Percentiles rank a stretch among this genome's conserved stretches.
phyloP scores from a whole-genome alignment of 2,797 vertebrate species.

The Onychomys arenicola region DNA sequence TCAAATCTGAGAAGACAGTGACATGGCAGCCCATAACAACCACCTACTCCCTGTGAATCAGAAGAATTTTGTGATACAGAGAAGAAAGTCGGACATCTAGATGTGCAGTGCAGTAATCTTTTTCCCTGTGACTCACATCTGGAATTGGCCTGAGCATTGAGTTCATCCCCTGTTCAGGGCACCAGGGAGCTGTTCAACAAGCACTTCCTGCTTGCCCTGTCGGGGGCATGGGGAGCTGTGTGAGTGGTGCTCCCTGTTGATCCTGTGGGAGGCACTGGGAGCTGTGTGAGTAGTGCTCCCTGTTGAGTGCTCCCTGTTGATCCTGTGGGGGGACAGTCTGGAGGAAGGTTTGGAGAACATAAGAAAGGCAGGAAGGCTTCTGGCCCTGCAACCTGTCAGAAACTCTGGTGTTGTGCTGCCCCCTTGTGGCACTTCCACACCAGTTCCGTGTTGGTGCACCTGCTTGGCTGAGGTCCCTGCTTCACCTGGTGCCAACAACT shows the following conservation, averaged over 20 bases:
- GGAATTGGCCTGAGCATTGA: not conserved
- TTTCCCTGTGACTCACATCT: not conserved
- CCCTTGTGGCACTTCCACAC: not conserved
- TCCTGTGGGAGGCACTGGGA: no score
- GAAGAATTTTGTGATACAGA: not conserved
- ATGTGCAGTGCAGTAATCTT: no score
- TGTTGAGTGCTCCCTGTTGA: not conserved
- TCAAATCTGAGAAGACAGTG: not conserved
- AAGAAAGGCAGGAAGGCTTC: not conserved
- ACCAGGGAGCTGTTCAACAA: no score
- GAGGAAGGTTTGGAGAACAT: no score
- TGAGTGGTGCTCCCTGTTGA: not conserved
- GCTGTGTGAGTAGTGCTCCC: not conserved
- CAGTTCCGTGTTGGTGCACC: not conserved
- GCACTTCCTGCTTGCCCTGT: not conserved
- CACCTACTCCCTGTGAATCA: not conserved
- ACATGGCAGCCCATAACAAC: not conserved
- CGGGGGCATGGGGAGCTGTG: not conserved
- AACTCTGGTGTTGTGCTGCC: not conserved
- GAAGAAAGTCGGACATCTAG: not conserved
- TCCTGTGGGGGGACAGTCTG: no score
- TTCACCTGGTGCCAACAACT: not conserved
- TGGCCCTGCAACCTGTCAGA: not conserved
- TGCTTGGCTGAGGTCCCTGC: not conserved
- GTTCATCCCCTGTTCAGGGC: not conserved